Base-by-base conservation (phyloP, 2,888 invertebrate species). In the Teleiodes luculella region DNA sequence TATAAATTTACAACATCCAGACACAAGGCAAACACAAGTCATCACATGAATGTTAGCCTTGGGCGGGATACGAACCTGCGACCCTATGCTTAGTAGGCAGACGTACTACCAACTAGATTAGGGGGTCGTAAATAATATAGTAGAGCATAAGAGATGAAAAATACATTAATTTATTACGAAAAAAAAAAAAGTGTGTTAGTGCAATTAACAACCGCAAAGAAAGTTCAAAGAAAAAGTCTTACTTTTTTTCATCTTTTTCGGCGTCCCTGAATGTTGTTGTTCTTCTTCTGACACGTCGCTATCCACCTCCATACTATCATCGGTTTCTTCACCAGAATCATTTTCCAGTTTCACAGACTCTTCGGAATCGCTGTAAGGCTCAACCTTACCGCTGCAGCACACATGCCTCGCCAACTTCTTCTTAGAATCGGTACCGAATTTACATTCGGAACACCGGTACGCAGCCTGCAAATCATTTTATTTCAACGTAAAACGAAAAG, bases 221-320 rank as follows among this genome's bases (percentile, higher is more conserved):
- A 4, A 6, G 16, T 16, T 18, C 7, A 39, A 10, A 43, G n/a
- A n/a, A n/a, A n/a, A n/a, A n/a, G n/a, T n/a, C 11, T 43, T 43
- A 28, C 13, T n/a, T 28, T 28, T 43, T 6, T 28, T 24, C 8
- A 28, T 43, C 20, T n/a, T 43, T n/a, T 41, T 41, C 4, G 20
- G 28, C 5, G 6, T 28, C 10, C 10, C 33, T 3, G n/a, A 2
- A 3, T 33, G 11, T 33, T 5, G 3, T 18, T 14, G 13, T n/a
- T 47, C 47, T 11, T 50, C 37, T 2, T 51, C 31, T 1, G 51
- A 51, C 13, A 51, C 7, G 33, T 51, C 20, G n/a, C 33, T 41
- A 11, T 51, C 41, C 7, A 51, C 14, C 10, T 51, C 41, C 0
- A 28, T n/a, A 18, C 5, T 31, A 4, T 51, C 51, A 6, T 39